Base-by-base conservation (phyloP, 2,113 vertebrate species). In the Takifugu bimaculatus region DNA sequence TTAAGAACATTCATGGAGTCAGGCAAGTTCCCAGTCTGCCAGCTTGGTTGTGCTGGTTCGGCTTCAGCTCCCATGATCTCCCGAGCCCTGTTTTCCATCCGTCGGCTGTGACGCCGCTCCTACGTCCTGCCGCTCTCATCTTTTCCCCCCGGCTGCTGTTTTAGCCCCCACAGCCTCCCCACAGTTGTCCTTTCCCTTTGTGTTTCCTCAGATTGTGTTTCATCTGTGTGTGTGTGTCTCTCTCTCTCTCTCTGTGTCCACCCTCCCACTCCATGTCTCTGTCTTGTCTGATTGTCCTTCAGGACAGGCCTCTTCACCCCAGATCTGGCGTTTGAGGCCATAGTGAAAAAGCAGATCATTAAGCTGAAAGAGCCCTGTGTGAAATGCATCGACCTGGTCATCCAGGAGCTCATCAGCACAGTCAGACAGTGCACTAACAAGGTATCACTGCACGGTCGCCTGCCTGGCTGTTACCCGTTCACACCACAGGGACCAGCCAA, bases 241-340 rank as follows among this genome's bases (percentile, higher is more conserved):
- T 47, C 4, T 12, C 3, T 47, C 3, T 47, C 13, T 47, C n/a
- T 25, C 9, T 50, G 5, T 50, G n/a, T 50, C n/a, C 4, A 13
- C 47, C 15, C 6, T 74, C 49, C 68, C 66, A 51, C 66, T 59
- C 63, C 70, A 26, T 56, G 77, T 69, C 59, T 77, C 81, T 68
- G 73, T 85, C 61, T 75, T 70, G 72, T 84, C 13, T 84, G 70
- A 80, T 63, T 86, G 84, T 81, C 78, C 47, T 77, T 80, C 85
- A 98, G 96, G 93, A 98, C 96, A 44, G 96, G 96, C 85, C 94
- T 99, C 63, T 99, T 99, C 92, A 99, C 96, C 26, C 96, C 96
- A 3, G 96, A 99, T 86, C 56, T 99, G 93, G 96, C 96, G 1
- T 99, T 99, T 88, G 96, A 99, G 88, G 94, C 96, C 89, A 99